Evolutionary conservation across 2,888 invertebrate species (phyloP), one percentile per base, ranked within the genome.

Genomic region (Sarcophaga carnaria): DNA sequence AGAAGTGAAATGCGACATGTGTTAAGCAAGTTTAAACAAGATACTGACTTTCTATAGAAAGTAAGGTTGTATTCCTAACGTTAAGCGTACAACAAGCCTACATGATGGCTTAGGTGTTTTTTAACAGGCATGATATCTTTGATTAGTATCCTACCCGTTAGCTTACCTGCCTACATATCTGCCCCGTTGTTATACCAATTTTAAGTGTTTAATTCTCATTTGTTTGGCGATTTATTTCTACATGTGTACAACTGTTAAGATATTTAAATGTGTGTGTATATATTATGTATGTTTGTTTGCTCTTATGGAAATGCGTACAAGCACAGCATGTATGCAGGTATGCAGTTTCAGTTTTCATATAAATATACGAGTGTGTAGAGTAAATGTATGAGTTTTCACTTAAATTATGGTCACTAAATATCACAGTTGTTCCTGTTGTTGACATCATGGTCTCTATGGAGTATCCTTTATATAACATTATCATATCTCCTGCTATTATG

Each of bases 361-460:
- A 14, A 54, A 6, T 74, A 14, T n/a, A 47, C 12, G 17, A 64
- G 54, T 59, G 47, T 70, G 12, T 14, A 27, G 47, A 4, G 17
- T 10, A 77, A 71, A 80, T 77, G 75, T 82, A 54, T 77, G 77
- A 76, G 77, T 79, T 84, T 79, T 82, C 82, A 82, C 64, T 85
- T 84, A 80, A 88, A 88, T 87, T 86, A 86, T 86, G 82, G 79
- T 83, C 86, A 83, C 76, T 82, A 84, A 88, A 87, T 82, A 84
- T 87, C 83, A 84, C 37, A 79, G 76, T 62, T 67, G 25, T 88
- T 84, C 84, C 82, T 86, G 82, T 83, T 83, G 87, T 87, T 88
- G 88, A 82, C 86, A 82, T 82, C 82, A 74, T 85, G 74, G 74
- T 84, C 77, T 75, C 72, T 62, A 67, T 71, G 71, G 83, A 84